Conservation (phyloP, 2,797 vertebrate genomes). For the Pangasius larnaudii region DNA sequence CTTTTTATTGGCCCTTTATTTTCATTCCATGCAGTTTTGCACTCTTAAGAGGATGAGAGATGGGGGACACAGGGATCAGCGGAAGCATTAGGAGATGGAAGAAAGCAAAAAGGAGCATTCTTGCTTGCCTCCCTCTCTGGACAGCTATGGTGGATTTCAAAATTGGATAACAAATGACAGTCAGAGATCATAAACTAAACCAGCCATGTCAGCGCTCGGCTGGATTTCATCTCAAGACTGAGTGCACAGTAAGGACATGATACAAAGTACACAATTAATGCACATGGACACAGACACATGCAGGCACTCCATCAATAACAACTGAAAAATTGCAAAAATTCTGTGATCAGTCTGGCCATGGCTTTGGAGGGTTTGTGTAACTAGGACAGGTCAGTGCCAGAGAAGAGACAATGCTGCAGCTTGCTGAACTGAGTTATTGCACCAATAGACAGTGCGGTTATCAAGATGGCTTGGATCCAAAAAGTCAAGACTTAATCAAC, state of each 20-base stretch:
- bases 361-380: slow-evolving; percentile 27
- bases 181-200: slow-evolving; percentile 52
- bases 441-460: slow-evolving; percentile 61
- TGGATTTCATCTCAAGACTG: slow-evolving; percentile 61
- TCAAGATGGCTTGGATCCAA: slow-evolving; percentile 56
- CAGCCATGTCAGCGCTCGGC: slow-evolving; percentile 31
- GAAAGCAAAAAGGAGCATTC: slow-evolving; percentile 33
- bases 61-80: slow-evolving; percentile 46
- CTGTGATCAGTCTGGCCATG: not conserved
- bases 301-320: slow-evolving; percentile 34
- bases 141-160: slow-evolving; percentile 47
- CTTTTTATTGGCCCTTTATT: slow-evolving; percentile 79
- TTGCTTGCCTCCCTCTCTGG: slow-evolving; percentile 20
- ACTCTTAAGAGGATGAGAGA: slow-evolving; percentile 76
- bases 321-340: slow-evolving; percentile 29
- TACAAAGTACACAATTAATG: slow-evolving; percentile 71
- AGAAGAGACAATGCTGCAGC: slow-evolving; percentile 40
- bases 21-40: slow-evolving; percentile 73
- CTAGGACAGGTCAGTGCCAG: slow-evolving; percentile 22
- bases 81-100: slow-evolving; percentile 50
- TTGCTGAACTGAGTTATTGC: slow-evolving; percentile 70
- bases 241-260: slow-evolving; percentile 54
- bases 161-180: slow-evolving; percentile 46
- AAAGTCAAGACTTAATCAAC: slow-evolving; percentile 43
- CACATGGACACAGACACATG: slow-evolving; percentile 61